Percentiles rank a stretch among this genome's conserved stretches.
Conservation (phyloP, 2,888 invertebrate species). For the Ametastegia equiseti region DNA sequence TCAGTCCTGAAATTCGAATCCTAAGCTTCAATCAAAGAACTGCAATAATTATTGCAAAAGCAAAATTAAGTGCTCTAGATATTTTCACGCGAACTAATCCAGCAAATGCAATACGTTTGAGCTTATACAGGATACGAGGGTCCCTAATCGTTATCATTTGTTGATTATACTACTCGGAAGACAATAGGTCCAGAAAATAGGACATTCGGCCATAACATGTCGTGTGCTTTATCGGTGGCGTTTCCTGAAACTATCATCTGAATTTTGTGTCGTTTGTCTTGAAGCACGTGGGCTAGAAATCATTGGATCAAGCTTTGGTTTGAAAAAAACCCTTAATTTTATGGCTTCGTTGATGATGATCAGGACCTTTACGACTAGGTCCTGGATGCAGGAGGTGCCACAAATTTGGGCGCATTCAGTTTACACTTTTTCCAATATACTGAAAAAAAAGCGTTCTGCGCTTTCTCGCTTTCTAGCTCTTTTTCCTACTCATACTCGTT, state of each 20-base stretch:
- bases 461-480: slow-evolving; percentile 47
- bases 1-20: no score
- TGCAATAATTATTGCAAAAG: neutral
- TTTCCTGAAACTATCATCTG: neutral
- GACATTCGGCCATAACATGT: slow-evolving; percentile 17
- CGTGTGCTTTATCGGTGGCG: neutral
- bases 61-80: neutral
- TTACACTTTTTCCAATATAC: neutral
- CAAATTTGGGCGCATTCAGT: neutral
- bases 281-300: neutral
- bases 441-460: slow-evolving; percentile 37
- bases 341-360: neutral
- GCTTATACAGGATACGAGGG: slow-evolving; percentile 19
- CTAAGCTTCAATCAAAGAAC: no score
- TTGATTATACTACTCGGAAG: slow-evolving; percentile 1
- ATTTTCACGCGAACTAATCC: neutral
- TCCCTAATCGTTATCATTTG: slow-evolving; percentile 32
- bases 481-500: slow-evolving; percentile 53
- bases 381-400: neutral
- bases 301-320: neutral
- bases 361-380: neutral
- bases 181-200: slow-evolving; percentile 18
- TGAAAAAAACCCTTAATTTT: neutral
- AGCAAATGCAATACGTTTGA: neutral
- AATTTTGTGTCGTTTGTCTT: neutral